phyloP scores from a whole-genome alignment of 2,797 vertebrate genomes.

The Prionace glauca region DNA sequence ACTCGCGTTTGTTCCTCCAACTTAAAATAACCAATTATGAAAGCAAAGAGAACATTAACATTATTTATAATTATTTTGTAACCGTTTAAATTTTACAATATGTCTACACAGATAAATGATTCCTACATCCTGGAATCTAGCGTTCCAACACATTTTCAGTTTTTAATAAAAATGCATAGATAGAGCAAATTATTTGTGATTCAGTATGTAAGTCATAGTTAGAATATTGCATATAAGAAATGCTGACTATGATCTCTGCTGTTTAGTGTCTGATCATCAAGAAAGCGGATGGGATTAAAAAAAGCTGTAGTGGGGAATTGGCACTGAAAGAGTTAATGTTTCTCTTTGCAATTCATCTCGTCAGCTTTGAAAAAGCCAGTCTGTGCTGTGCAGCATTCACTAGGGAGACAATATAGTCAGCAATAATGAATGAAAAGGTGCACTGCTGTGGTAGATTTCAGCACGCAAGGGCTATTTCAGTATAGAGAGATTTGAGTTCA shows the following conservation, averaged over 20 bases:
- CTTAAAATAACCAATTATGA: background rate
- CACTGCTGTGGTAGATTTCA: slow-evolving; percentile 1
- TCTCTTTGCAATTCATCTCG: background rate
- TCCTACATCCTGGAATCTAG: background rate
- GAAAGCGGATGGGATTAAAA: background rate
- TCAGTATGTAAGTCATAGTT: background rate
- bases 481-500: background rate
- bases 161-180: background rate
- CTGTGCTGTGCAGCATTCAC: background rate
- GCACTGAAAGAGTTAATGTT: background rate
- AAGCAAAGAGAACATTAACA: background rate
- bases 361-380: slow-evolving; percentile 11
- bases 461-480: slow-evolving; percentile 4
- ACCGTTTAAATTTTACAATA: background rate
- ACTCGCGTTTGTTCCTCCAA: background rate
- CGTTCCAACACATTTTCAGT: background rate
- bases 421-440: slow-evolving; percentile 35
- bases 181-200: background rate
- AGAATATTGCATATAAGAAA: background rate
- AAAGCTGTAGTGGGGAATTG: no score
- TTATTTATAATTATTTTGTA: background rate
- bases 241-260: background rate
- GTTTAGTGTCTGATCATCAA: background rate
- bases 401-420: slow-evolving; percentile 30
- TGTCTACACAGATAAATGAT: background rate